Evolutionary conservation across 2,797 vertebrate species (phyloP), one percentile per base, ranked within the genome.

Genomic region (Acrocephalus scirpaceus): DNA sequence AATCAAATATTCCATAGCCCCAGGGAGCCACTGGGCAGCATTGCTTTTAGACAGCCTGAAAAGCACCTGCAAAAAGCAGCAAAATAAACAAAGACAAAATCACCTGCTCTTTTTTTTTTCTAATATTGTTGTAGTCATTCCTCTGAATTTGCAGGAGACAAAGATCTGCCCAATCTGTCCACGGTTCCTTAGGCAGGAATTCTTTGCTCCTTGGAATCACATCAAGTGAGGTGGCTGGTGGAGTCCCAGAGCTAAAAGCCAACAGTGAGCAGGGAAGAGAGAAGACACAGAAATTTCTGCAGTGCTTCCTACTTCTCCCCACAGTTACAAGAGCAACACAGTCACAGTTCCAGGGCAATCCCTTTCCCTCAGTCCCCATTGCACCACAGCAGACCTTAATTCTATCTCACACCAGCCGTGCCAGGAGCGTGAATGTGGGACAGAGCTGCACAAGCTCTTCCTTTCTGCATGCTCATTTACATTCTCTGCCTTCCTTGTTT

Each of bases 261-360:
- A 69, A 7, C n/a, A n/a, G 23, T 21, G 53, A 91, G 36, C 40
- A 48, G 10, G 36, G 50, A n/a, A 75, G 83, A 78, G 61, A 42
- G 18, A 67, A 70, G 56, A 62, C 73, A 94, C 61, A 86, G 95
- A 93, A 62, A 82, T 73, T 56, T 91, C 91, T 73, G 70, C 64
- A 61, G 72, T 7, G 69, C 22, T 89, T 78, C 27, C 30, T 51
- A 9, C 9, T 7, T 90, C 51, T 54, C 64, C 38, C 25, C 6
- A 4, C 4, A 3, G 44, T 45, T 51, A 57, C 56, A n/a, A 64
- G 74, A 66, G 67, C 65, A 69, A 9, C 19, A 40, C 47, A 69
- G 29, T 16, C 53, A 25, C 26, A 45, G 13, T 25, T 73, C 38
- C 4, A 58, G 66, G 91, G 30, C 30, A 25, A 34, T 3, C 57